Evolutionary conservation across 2,113 vertebrate species (phyloP), one percentile per base, ranked within the genome.

Genomic region (Abramis brama): DNA sequence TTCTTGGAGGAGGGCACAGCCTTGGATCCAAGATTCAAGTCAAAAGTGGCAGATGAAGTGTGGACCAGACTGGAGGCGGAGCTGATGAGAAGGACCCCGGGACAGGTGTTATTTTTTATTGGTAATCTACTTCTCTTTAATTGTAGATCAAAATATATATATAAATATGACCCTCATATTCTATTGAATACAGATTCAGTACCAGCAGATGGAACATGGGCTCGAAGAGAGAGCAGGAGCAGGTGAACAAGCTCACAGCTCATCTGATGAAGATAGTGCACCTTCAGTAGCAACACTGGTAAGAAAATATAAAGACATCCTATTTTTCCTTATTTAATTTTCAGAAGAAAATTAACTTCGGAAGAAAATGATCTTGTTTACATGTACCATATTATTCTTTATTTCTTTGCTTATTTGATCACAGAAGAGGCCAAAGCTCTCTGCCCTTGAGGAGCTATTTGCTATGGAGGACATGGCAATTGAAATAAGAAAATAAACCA

Each of bases 11-110:
- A 75, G 71, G 23, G 43, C 43, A 75, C 43, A 55, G 25, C 50
- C 50, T 21, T 75, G 74, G 45, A 76, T 76, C 45, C 74, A 13
- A 52, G 74, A 76, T 52, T 76, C 23, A 76, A 76, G 45, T 76
- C 45, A 76, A 52, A 76, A 76, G 74, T 27, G 45, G 0, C 45
- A 76, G 25, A 76, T 52, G 45, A 76, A 76, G 23, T 52, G 73
- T 52, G 45, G 74, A 76, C 39, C n/a, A 76, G 74, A 76, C 39
- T 76, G 11, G 15, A 68, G 27, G 73, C 50, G 3, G 74, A 76
- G n/a, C 45, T 15, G 25, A 50, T 76, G 45, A 76, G 2, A 76
- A 52, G 25, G 39, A 50, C 11, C 6, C 33, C 27, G 2, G 30
- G 30, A 30, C n/a, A 75, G 43, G 71, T 75, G 11, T 47, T 43